These are phyloP conservation scores for Rhinatrema bivittatum DNA, from an alignment of 2,797 vertebrate genomes.

Conservation along the genomic window DNA sequence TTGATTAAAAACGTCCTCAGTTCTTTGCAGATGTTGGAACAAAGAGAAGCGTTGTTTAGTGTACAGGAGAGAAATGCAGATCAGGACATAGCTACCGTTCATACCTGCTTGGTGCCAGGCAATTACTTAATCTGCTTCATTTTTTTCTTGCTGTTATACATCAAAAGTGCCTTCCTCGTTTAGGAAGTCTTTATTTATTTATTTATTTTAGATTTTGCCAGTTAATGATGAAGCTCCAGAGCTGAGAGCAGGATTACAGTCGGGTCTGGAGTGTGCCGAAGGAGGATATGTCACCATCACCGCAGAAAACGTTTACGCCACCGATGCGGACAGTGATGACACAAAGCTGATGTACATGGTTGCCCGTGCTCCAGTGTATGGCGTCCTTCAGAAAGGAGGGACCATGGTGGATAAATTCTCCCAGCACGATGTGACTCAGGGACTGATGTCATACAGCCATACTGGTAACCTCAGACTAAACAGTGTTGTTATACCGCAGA, in stretches of 20 bases:
- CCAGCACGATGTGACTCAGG: conserved; percentile 56
- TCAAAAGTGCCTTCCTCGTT: no score
- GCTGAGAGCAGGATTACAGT: conserved; percentile 38
- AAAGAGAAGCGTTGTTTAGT: no score
- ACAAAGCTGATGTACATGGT: conserved; percentile 46
- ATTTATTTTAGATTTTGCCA: conserved; percentile 34
- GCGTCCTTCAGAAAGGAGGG: conserved; percentile 43
- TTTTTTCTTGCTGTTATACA: no score
- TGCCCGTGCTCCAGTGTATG: conserved; percentile 35
- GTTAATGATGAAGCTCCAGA: conserved; percentile 56
- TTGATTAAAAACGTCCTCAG: no score
- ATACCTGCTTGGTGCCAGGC: no score
- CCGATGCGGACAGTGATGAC: conserved; percentile 52
- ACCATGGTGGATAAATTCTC: conserved; percentile 54
- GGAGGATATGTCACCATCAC: conserved; percentile 42
- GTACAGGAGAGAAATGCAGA: no score
- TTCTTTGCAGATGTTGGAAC: no score
- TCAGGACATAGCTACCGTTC: no score
- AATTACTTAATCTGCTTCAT: no score
- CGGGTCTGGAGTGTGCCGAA: conserved; percentile 44
- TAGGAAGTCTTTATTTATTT: no score
- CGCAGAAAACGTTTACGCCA: conserved; percentile 48
- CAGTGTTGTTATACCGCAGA: no score
- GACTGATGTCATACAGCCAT: conserved; percentile 51
- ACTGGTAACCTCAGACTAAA: conserved; percentile 52